Base-by-base conservation (phyloP, 2,888 invertebrate species). In the Chymomyza procnemis region DNA sequence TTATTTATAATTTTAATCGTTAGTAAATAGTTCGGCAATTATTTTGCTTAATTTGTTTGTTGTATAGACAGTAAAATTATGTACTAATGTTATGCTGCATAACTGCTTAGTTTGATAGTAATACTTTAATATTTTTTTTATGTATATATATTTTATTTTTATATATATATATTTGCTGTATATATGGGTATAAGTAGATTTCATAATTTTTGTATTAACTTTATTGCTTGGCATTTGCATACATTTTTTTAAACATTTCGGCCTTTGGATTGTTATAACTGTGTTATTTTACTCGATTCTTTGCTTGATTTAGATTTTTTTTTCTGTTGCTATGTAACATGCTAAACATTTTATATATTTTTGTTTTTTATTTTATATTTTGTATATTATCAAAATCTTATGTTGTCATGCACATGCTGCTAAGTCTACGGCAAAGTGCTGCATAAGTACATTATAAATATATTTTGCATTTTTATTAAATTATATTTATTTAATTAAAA, bases 1-100 rank as follows among this genome's bases (percentile, higher is more conserved):
- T 19, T 19, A 46, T 47, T 34, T 9, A 34, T 57, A 57, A 57
- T 57, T 30, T 21, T 59, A 46, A 47, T 61, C 67, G 67, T 74
- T 66, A 71, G 80, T 82, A 85, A 82, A 82, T 82, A 85, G 83
- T 80, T 85, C 26, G 22, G 56, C 56, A 56, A 56, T 26, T 30
- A 26, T 4, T 56, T 56, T 56, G 56, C 30, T 22, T 26, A 22
- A 56, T 26, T 55, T 55, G 19, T 55, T 55, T 64, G 26, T 67
- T 9, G 41, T 59, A 21, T 50, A 34, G 34, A 41, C 34, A 12
- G 34, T 64, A 71, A 70, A 75, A 68, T 76, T 77, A 74, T 61
- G 67, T 8, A 54, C 69, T 74, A 76, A 72, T 26, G 61, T 61
- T 67, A 68, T 73, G 26, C 8, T 66, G 34, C 57, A 47, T 66